These are phyloP conservation scores for Apocrypta bakeri DNA, from an alignment of 1,140 invertebrate genomes.

Conservation along the genomic window DNA sequence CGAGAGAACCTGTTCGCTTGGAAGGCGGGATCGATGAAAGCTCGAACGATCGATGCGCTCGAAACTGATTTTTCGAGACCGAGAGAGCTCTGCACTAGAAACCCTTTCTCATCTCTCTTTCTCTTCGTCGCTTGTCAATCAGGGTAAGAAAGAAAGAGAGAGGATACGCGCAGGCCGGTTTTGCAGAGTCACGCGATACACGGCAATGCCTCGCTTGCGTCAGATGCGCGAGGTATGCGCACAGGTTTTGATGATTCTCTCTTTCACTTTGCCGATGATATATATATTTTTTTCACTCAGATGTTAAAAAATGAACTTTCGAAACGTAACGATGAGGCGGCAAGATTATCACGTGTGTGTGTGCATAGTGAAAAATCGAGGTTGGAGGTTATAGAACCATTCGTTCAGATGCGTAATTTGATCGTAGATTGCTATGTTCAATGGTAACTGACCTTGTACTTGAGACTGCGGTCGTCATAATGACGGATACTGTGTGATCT, in stretches of 20 bases:
- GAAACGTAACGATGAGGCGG: too few species aligned
- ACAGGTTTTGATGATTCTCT: not conserved
- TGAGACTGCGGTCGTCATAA: too few species aligned
- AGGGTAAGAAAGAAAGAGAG: not conserved
- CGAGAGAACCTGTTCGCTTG: conserved; percentile 21
- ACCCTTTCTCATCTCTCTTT: not conserved
- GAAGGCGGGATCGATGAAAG: conserved; percentile 7
- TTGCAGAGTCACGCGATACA: conserved; percentile 14
- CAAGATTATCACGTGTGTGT: too few species aligned
- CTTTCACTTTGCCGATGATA: not conserved
- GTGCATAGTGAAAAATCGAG: too few species aligned
- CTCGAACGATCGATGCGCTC: conserved; percentile 7
- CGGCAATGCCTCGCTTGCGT: not conserved
- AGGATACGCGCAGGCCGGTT: not conserved
- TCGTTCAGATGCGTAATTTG: too few species aligned
- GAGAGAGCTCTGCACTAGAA: not conserved
- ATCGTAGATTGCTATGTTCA: too few species aligned
- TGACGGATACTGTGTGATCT: too few species aligned
- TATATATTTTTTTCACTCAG: not conserved
- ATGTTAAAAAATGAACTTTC: too few species aligned
- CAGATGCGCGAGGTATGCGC: not conserved
- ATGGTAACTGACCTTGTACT: too few species aligned
- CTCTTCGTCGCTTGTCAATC: not conserved
- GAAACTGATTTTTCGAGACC: conserved; percentile 21
- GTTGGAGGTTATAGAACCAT: too few species aligned